Evolutionary conservation across 1,140 invertebrate genomes (phyloP).

Genomic region (Temnothorax curvispinosus): DNA sequence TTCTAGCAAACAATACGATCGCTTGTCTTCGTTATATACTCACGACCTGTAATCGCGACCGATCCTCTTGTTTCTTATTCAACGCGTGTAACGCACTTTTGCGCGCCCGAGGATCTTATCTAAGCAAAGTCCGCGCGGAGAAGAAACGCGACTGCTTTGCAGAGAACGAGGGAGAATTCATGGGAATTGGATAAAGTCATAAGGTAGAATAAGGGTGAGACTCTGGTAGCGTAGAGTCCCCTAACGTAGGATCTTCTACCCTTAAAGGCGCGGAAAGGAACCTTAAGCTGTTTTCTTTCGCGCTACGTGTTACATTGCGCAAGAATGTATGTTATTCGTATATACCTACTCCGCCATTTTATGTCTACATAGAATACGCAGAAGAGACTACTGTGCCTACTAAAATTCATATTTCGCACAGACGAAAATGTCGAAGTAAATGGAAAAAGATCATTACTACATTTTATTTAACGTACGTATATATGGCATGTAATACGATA

Average conservation of each 20-base stretch:
- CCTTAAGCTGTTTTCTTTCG: constrained; percentile 59
- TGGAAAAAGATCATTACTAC: constrained; percentile 67
- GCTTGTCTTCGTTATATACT: constrained; percentile 37
- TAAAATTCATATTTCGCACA: constrained; percentile 52
- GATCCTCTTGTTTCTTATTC: constrained; percentile 39
- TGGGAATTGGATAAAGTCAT: constrained; percentile 65
- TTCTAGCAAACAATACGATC: background rate
- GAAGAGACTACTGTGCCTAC: constrained; percentile 1
- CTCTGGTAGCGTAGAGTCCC: constrained; percentile 9
- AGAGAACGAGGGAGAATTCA: constrained; percentile 37
- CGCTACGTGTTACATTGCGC: constrained; percentile 41
- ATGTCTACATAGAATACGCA: background rate
- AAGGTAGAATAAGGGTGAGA: constrained; percentile 60
- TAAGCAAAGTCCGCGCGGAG: constrained; percentile 18
- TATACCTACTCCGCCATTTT: background rate
- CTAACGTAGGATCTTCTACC: constrained; percentile 58
- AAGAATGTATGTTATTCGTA: constrained; percentile 11
- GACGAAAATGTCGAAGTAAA: constrained; percentile 48
- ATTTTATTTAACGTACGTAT: constrained; percentile 38
- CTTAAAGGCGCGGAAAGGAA: constrained; percentile 62
- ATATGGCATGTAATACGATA: background rate
- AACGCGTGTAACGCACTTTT: constrained; percentile 34
- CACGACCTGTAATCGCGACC: constrained; percentile 12
- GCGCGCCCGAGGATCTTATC: constrained; percentile 12
- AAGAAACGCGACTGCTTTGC: constrained; percentile 6